These are phyloP conservation scores for Drosophila setifemur DNA, from an alignment of 1,140 invertebrate genomes.

Conservation along the genomic window DNA sequence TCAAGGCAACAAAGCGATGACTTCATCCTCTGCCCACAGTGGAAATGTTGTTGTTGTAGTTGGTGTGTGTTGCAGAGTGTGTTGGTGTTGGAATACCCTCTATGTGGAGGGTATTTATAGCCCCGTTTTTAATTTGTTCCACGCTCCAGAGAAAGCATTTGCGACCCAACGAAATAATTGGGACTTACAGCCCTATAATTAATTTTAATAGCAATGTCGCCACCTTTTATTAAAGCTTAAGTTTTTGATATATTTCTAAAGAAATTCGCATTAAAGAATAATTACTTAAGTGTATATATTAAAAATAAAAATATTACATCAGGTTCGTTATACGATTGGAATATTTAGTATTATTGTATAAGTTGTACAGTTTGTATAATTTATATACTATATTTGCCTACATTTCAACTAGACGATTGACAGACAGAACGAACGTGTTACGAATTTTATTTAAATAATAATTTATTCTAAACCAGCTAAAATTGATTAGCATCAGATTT, in stretches of 20 bases:
- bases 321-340: too few relatives aligned
- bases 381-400: too few relatives aligned
- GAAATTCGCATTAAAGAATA: too few relatives aligned
- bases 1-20: constrained; percentile 65
- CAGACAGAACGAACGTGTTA: not conserved
- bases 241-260: too few relatives aligned
- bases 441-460: not conserved
- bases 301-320: not conserved
- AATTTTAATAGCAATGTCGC: too few relatives aligned
- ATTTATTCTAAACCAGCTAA: not conserved
- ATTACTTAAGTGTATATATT: not conserved
- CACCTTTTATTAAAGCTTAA: too few relatives aligned
- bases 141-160: constrained; percentile 2
- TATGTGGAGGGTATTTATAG: not conserved
- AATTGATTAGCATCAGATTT: constrained; percentile 1
- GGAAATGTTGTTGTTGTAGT: not conserved
- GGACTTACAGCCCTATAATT: too few relatives aligned
- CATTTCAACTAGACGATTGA: not conserved
- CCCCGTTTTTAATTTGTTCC: not conserved
- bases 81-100: constrained; percentile 28
- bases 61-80: constrained; percentile 6
- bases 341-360: not conserved
- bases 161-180: too few relatives aligned
- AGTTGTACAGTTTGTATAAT: too few relatives aligned
- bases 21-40: constrained; percentile 65